Evolutionary conservation across 2,888 invertebrate species (phyloP).

Genomic region (Oscheius onirici): DNA sequence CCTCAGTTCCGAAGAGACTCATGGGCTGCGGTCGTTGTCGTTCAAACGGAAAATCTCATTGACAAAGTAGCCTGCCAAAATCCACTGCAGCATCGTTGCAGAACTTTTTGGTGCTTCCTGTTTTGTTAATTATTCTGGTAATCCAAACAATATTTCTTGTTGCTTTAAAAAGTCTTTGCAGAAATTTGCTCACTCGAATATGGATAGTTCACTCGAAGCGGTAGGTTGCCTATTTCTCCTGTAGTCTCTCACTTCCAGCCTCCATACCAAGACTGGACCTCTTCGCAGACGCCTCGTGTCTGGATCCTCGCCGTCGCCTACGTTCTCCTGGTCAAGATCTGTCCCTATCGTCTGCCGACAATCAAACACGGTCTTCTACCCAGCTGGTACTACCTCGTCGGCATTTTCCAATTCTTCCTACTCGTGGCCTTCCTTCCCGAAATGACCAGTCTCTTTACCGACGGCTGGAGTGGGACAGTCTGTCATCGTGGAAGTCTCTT

Average conservation of each 20-base stretch:
- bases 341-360: conserved; percentile 14
- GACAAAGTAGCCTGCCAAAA: no score
- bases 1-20: no score
- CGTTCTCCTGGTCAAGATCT: conserved; percentile 22
- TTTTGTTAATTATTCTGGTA: no score
- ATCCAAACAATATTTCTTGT: neutral
- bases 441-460: conserved; percentile 31
- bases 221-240: neutral
- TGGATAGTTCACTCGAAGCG: neutral
- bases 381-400: conserved; percentile 42
- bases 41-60: no score
- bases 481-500: conserved; percentile 42
- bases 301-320: conserved; percentile 21
- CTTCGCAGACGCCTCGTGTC: conserved; percentile 6
- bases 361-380: conserved; percentile 39
- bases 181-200: neutral
- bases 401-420: conserved; percentile 38
- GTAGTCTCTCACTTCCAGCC: neutral
- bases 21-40: no score
- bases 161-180: neutral
- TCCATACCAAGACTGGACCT: neutral
- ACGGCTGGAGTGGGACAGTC: conserved; percentile 44
- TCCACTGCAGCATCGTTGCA: no score
- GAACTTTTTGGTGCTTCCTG: no score
- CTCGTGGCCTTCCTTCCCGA: conserved; percentile 40